These are phyloP conservation scores for Ameiurus melas DNA, from an alignment of 2,113 vertebrate species.

Conservation along the genomic window DNA sequence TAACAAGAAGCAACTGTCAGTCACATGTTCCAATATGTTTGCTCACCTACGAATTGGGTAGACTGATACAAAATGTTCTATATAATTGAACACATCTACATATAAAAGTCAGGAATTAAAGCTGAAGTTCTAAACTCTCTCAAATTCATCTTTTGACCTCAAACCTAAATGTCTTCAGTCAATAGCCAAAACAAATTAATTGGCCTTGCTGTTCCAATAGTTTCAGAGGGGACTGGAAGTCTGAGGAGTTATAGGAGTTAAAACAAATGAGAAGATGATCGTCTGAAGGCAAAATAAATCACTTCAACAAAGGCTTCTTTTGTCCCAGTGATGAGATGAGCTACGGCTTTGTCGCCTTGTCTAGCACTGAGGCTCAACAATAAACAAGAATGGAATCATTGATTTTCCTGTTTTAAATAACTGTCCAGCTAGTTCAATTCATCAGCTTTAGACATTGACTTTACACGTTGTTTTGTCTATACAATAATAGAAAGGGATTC, in stretches of 20 bases:
- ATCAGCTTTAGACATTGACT: neutral
- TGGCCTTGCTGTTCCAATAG: no score
- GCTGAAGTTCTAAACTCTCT: no score
- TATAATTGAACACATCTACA: no score
- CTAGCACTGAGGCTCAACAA: neutral
- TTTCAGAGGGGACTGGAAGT: no score
- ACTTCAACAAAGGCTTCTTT: conserved; percentile 8
- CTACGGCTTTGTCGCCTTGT: conserved; percentile 26
- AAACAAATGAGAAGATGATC: neutral
- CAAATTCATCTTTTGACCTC: no score
- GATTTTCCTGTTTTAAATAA: conserved; percentile 9
- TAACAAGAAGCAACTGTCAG: no score
- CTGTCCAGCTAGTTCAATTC: neutral
- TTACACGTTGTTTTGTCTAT: neutral
- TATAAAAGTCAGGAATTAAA: no score
- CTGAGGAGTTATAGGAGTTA: neutral
- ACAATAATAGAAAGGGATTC: neutral
- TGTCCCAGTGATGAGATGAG: conserved; percentile 47
- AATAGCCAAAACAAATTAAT: no score
- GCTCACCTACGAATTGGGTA: no score
- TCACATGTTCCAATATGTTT: no score
- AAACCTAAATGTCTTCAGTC: no score
- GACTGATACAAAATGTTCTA: no score
- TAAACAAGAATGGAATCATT: conserved; percentile 28
- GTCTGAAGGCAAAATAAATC: conserved; percentile 37